phyloP scores from a whole-genome alignment of 2,797 vertebrate species.

The Siniperca undulata region DNA sequence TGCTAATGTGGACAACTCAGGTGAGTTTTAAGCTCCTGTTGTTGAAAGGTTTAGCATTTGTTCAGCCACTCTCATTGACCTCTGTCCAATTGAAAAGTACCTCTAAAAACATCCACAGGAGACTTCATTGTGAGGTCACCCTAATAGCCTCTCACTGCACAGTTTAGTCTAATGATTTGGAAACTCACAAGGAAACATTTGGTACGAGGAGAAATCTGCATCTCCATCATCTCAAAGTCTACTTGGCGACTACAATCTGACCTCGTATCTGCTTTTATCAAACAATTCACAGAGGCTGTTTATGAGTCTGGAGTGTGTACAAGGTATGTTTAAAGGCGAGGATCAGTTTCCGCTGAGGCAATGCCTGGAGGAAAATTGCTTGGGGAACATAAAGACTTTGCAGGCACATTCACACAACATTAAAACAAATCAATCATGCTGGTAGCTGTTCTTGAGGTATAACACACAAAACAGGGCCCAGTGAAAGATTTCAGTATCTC shows the following conservation, averaged over 20 bases:
- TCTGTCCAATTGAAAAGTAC: neutral
- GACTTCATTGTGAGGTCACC: neutral
- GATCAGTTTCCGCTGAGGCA: conserved; percentile 23
- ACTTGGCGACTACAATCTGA: neutral
- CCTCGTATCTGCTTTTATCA: neutral
- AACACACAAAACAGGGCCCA: neutral
- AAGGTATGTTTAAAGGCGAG: neutral
- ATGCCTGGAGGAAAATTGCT: neutral
- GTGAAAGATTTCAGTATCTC: neutral
- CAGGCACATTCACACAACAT: neutral
- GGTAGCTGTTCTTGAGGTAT: neutral
- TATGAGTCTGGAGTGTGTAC: neutral
- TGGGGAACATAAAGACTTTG: conserved; percentile 4
- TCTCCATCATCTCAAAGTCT: conserved; percentile 1
- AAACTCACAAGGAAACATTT: neutral
- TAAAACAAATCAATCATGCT: conserved; percentile 7
- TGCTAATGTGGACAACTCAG: neutral
- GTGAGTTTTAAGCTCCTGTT: neutral
- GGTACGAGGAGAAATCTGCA: conserved; percentile 6
- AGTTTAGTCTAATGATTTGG: conserved; percentile 15
- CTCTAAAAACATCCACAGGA: conserved; percentile 1
- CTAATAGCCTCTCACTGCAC: neutral
- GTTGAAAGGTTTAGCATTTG: conserved; percentile 1
- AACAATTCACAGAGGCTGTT: neutral
- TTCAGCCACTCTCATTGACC: neutral